Evolutionary conservation across 2,888 invertebrate species (phyloP), one percentile per base, ranked within the genome.

Genomic region (Thereva nobilitata): DNA sequence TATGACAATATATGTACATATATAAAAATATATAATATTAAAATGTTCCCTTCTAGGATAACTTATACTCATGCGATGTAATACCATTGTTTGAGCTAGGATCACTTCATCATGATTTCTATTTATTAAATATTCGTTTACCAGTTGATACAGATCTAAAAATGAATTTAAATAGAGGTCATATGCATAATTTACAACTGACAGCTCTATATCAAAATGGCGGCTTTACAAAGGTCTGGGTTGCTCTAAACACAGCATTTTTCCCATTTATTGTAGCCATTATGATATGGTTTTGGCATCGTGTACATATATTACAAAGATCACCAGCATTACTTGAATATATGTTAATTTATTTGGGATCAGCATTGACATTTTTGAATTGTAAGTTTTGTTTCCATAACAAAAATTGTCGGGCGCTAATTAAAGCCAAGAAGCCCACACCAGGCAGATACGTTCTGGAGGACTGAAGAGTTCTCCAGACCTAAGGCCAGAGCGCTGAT

Each of bases 81-180:
- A 86, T 99, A 71, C 95, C 97, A n/a, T 82, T 99, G 12, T 99
- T 99, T 83, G 98, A 99, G 81, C 83, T 99, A 40, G 97, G 98
- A 9, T 95, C 95, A 55, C 84, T 97, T 67, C 91, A 91, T 77
- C 94, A 99, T 78, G 96, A 98, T 78, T 97, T 86, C 79, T 99
- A 99, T 81, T 83, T 99, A 64, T 82, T 99, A 38, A 99, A 99
- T 82, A 84, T 99, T 53, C 87, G 97, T 59, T 83, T 99, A 54
- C 96, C 96, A 1, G 88, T 91, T 9, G 87, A 90, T 74, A 83
- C 86, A 4, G 84, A 82, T 4, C 83, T 84, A 59, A 84, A 86
- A 37, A 87, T 90, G 77, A 95, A 95, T 78, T 83, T 87, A 37
- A 86, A 89, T 61, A 86, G 96, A 68, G 95, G 95, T 0, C 89